phyloP scores from a whole-genome alignment of 2,888 invertebrate species.

The Nomada fabriciana region DNA sequence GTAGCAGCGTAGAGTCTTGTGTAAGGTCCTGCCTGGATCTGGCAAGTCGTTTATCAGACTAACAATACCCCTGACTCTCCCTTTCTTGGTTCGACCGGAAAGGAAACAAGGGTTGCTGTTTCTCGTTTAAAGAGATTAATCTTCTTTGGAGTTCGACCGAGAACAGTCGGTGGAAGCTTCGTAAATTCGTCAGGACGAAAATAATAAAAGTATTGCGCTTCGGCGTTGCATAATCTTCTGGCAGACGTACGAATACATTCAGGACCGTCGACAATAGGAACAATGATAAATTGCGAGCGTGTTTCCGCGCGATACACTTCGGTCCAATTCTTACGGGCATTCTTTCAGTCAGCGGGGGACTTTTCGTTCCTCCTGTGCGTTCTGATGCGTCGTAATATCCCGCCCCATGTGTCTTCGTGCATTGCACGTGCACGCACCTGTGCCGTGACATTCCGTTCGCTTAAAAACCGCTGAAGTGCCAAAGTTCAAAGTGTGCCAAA shows the following conservation, averaged over 20 bases:
- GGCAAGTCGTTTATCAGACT: slow-evolving; percentile 80
- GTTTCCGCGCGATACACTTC: slow-evolving; percentile 24
- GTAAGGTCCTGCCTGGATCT: slow-evolving; percentile 74
- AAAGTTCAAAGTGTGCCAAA: too few species aligned
- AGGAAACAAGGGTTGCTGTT: neutral
- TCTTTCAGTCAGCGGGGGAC: neutral
- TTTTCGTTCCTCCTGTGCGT: neutral
- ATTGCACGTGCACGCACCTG: neutral
- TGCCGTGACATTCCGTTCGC: neutral
- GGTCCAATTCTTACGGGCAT: neutral
- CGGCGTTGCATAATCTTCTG: slow-evolving; percentile 15
- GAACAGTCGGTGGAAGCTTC: neutral
- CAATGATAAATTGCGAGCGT: slow-evolving; percentile 41
- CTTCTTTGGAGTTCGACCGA: neutral
- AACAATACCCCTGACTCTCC: slow-evolving; percentile 40
- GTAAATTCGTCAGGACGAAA: slow-evolving; percentile 16
- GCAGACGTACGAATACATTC: slow-evolving; percentile 30
- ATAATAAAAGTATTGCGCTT: slow-evolving; percentile 24
- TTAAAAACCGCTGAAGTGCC: neutral
- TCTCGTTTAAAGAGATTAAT: slow-evolving; percentile 4
- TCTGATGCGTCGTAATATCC: neutral
- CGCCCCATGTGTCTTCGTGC: neutral
- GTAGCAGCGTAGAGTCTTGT: slow-evolving; percentile 47
- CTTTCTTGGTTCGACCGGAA: neutral
- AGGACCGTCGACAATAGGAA: slow-evolving; percentile 28